phyloP scores from a whole-genome alignment of 2,888 invertebrate species.

The Agrilus biguttatus region DNA sequence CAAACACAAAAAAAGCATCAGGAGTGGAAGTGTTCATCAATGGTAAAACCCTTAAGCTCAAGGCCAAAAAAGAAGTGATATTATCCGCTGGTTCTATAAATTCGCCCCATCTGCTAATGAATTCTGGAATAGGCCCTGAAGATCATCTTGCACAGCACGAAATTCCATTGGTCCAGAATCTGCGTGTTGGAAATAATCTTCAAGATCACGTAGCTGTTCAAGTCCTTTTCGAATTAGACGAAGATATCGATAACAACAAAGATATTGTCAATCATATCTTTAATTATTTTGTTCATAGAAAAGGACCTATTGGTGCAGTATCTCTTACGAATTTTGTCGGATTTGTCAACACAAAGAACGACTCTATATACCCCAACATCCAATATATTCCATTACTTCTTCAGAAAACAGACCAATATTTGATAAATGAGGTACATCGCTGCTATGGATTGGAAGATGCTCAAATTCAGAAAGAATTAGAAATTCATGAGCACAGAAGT shows the following conservation, averaged over 20 bases:
- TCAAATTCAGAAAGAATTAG: too few relatives aligned
- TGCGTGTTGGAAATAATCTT: conserved; percentile 33
- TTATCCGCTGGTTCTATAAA: conserved; percentile 44
- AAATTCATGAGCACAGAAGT: too few relatives aligned
- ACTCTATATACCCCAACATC: conserved; percentile 42
- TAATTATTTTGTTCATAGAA: conserved; percentile 33
- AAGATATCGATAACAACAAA: conserved; percentile 1
- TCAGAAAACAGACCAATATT: conserved; percentile 19
- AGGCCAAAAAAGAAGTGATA: conserved; percentile 37
- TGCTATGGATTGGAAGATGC: background rate
- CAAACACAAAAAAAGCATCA: conserved; percentile 23
- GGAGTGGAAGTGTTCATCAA: conserved; percentile 28
- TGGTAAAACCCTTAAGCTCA: conserved; percentile 14
- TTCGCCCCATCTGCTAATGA: conserved; percentile 43
- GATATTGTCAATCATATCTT: conserved; percentile 16
- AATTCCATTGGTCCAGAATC: conserved; percentile 26
- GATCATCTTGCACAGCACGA: conserved; percentile 24
- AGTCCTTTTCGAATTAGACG: conserved; percentile 1
- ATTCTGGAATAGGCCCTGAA: conserved; percentile 38
- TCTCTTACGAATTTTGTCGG: conserved; percentile 32
- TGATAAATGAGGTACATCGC: background rate
- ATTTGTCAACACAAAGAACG: conserved; percentile 30
- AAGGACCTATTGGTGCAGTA: conserved; percentile 33
- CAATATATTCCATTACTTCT: conserved; percentile 35
- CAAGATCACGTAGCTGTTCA: conserved; percentile 22